A percentile compares a stretch with the other conserved stretches of the same genome.
These are phyloP conservation scores for Dendrocincla tyrannina DNA, from an alignment of 2,797 vertebrate species.

Conservation along the genomic window DNA sequence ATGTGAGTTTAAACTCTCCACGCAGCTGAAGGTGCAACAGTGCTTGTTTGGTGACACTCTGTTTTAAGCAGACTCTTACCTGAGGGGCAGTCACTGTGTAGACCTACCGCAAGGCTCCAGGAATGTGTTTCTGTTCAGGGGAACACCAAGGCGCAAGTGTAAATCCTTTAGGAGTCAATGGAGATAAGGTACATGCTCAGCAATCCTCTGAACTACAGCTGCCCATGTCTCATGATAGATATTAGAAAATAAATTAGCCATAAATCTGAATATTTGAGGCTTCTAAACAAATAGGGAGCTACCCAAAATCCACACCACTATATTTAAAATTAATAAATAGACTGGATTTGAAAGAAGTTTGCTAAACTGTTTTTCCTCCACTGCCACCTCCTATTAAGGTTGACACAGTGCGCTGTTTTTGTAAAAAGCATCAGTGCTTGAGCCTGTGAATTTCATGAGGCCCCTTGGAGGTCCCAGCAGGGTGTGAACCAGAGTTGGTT, in stretches of 20 bases:
- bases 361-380: neutral
- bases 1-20: neutral
- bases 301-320: neutral
- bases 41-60: neutral
- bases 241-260: neutral
- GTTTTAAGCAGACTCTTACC: neutral
- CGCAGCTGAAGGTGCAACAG: neutral
- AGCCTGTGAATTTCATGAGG: neutral
- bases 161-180: neutral
- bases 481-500: neutral
- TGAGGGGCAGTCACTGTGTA: accelerated
- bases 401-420: neutral
- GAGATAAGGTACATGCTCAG: neutral
- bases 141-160: neutral
- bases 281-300: neutral
- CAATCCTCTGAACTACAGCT: neutral
- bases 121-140: neutral
- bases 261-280: neutral
- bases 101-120: neutral
- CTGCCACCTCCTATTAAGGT: neutral
- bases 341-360: neutral
- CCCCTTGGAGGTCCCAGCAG: too few relatives aligned
- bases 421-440: neutral
- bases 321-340: neutral
- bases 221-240: too few relatives aligned